Evolutionary conservation across 2,888 invertebrate genomes (phyloP).

Genomic region (Caenorhabditis zanzibari): DNA sequence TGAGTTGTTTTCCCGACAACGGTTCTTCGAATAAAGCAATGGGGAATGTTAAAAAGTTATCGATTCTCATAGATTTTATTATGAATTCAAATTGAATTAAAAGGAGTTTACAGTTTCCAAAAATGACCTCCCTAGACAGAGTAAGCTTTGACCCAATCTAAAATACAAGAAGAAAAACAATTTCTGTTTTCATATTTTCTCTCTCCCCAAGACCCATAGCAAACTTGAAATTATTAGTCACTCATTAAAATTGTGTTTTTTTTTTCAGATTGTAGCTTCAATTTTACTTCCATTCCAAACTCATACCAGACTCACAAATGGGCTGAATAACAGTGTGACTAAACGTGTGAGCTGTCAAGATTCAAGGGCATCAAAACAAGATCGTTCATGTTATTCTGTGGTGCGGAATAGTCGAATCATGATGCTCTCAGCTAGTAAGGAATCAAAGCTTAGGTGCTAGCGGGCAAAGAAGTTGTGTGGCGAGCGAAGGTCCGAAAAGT

Average conservation of each 20-base stretch:
- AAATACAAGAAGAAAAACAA: background rate
- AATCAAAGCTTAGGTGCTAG: conserved; percentile 60
- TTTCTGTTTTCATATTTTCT: background rate
- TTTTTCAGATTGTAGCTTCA: background rate
- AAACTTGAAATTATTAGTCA: conserved; percentile 3
- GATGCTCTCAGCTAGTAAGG: conserved; percentile 54
- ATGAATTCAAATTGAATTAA: background rate
- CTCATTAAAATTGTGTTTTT: background rate
- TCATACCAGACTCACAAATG: background rate
- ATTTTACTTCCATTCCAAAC: background rate
- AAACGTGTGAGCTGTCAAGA: background rate
- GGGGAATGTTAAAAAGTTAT: conserved; percentile 9
- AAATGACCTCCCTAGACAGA: conserved; percentile 11
- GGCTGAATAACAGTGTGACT: background rate
- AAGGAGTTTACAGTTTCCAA: background rate
- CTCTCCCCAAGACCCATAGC: background rate
- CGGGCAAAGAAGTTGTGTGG: conserved; percentile 30
- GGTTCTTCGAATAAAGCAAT: conserved; percentile 39
- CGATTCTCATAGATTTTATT: background rate
- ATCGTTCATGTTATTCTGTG: conserved; percentile 12
- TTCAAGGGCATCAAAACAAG: conserved; percentile 14
- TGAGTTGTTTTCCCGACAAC: conserved; percentile 39
- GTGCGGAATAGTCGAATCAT: conserved; percentile 54
- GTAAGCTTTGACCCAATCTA: conserved; percentile 11
- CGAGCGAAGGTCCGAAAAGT: conserved; percentile 33